phyloP scores from a whole-genome alignment of 1,140 invertebrate species.

The Pseudomyrmex gracilis region DNA sequence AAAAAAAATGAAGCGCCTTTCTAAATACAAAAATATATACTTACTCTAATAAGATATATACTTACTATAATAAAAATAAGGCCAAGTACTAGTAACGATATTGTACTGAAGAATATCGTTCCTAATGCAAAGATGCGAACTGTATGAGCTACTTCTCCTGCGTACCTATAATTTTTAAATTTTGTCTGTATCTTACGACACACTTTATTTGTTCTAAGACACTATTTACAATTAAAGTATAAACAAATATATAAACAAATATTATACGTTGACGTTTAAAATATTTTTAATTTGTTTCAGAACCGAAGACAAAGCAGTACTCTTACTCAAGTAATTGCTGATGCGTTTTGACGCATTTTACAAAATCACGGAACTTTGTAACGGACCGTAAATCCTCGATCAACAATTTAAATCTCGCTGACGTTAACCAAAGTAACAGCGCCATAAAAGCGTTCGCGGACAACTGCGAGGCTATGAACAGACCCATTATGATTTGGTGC shows the following conservation, averaged over 20 bases:
- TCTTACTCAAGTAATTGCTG: constrained; percentile 53
- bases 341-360: constrained; percentile 47
- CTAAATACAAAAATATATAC: too few relatives aligned
- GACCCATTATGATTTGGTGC: constrained; percentile 16
- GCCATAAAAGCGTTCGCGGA: constrained; percentile 37
- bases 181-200: not conserved
- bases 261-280: too few relatives aligned
- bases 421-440: constrained; percentile 45
- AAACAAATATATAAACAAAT: too few relatives aligned
- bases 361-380: not conserved
- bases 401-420: constrained; percentile 62
- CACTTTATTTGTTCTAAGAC: too few relatives aligned
- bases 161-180: constrained; percentile 50
- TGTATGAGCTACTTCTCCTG: constrained; percentile 31
- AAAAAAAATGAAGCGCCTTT: too few relatives aligned
- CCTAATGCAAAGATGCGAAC: constrained; percentile 52
- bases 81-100: constrained; percentile 27
- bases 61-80: constrained; percentile 51
- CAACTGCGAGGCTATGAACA: constrained; percentile 14
- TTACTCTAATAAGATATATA: too few relatives aligned
- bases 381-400: constrained; percentile 28
- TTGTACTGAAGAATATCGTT: constrained; percentile 28
- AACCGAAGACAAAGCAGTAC: too few relatives aligned
- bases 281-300: not conserved
- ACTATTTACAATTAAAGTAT: too few relatives aligned